Conservation (phyloP, 2,888 invertebrate species). For the Chrysotoxum bicinctum region DNA sequence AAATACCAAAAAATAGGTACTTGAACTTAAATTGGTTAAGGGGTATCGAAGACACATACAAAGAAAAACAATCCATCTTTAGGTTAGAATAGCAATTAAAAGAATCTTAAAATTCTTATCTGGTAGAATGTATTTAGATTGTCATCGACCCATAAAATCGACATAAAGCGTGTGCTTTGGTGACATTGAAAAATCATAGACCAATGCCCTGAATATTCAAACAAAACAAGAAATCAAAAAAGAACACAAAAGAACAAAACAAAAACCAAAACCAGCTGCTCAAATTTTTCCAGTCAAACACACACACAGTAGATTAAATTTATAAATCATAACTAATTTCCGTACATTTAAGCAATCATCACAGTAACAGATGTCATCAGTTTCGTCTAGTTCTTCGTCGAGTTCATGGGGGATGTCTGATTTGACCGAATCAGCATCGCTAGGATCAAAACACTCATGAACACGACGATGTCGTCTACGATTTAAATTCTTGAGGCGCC, state of each 20-base stretch:
- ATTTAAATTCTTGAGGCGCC: constrained; percentile 88
- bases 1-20: background rate
- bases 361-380: constrained; percentile 89
- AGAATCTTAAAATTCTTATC: background rate
- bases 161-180: constrained; percentile 1
- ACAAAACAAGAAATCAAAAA: background rate
- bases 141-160: background rate
- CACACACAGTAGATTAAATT: background rate
- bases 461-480: constrained; percentile 76
- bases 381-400: constrained; percentile 77
- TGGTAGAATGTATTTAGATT: background rate
- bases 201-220: background rate
- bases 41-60: background rate
- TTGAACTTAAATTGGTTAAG: background rate
- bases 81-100: background rate
- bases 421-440: constrained; percentile 83
- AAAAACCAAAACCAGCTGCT: constrained; percentile 37
- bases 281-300: constrained; percentile 1
- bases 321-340: background rate
- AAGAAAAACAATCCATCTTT: background rate
- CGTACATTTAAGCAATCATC: constrained; percentile 86
- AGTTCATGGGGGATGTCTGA: constrained; percentile 56
- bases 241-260: background rate
- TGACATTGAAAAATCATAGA: constrained; percentile 53
- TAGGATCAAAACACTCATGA: constrained; percentile 85